Conservation (phyloP, 2,113 vertebrate genomes). For the Solea senegalensis region DNA sequence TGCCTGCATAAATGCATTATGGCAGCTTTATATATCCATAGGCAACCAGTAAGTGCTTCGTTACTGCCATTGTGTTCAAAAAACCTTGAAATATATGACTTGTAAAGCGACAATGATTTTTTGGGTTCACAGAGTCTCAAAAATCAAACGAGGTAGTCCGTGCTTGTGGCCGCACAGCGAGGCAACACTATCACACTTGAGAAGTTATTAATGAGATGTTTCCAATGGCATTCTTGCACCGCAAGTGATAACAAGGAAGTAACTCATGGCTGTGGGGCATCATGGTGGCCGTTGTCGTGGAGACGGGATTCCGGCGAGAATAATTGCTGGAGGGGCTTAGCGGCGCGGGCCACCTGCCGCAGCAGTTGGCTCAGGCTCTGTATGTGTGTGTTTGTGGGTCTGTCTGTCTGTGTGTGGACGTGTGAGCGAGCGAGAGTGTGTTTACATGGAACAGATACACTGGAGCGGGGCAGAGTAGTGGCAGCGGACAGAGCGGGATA, state of each 20-base stretch:
- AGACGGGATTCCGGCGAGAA: constrained; percentile 77
- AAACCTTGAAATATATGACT: neutral
- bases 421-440: constrained; percentile 16
- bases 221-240: constrained; percentile 31
- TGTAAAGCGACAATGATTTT: constrained; percentile 1
- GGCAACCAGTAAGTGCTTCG: neutral
- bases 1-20: constrained; percentile 8
- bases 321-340: constrained; percentile 84
- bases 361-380: constrained; percentile 77
- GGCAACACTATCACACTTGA: constrained; percentile 11
- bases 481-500: constrained; percentile 60
- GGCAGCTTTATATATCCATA: constrained; percentile 10
- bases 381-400: constrained; percentile 25
- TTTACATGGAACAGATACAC: constrained; percentile 32
- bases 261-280: constrained; percentile 48
- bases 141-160: neutral
- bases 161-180: neutral
- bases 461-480: constrained; percentile 29
- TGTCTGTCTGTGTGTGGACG: constrained; percentile 19
- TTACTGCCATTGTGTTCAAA: neutral
- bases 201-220: constrained; percentile 39
- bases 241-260: constrained; percentile 60
- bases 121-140: constrained; percentile 2
- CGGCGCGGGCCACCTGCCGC: constrained; percentile 79
- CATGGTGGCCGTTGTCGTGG: constrained; percentile 76